Evolutionary conservation across 2,888 invertebrate species (phyloP).

Genomic region (Napeogenes sylphis): DNA sequence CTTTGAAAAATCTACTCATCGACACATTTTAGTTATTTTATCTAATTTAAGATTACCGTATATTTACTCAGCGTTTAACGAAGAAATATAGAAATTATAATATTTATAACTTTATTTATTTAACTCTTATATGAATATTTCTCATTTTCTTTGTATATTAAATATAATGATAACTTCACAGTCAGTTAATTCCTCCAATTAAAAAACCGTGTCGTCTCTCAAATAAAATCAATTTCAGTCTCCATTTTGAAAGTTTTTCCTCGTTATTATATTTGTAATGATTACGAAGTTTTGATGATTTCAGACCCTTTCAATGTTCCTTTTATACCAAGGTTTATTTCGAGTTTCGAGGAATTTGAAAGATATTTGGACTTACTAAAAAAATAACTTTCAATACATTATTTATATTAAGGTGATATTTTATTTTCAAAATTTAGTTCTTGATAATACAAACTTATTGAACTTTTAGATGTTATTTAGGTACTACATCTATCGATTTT

Average conservation of each 20-base stretch:
- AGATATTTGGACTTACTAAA: slow-evolving; percentile 6
- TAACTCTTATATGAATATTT: too few relatives aligned
- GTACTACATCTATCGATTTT: too few relatives aligned
- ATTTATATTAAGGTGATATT: too few relatives aligned
- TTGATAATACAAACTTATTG: too few relatives aligned
- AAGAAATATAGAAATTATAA: too few relatives aligned
- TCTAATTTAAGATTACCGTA: not conserved
- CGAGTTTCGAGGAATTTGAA: slow-evolving; percentile 7
- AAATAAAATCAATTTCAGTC: slow-evolving; percentile 73
- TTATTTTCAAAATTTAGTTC: too few relatives aligned
- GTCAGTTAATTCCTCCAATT: slow-evolving; percentile 44
- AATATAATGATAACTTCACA: too few relatives aligned
- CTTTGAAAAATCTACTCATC: slow-evolving; percentile 49
- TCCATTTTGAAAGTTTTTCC: slow-evolving; percentile 28
- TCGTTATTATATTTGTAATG: slow-evolving; percentile 68
- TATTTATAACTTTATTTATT: too few relatives aligned
- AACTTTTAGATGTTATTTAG: too few relatives aligned
- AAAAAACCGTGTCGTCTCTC: slow-evolving; percentile 73
- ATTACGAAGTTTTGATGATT: slow-evolving; percentile 60
- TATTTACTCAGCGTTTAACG: too few relatives aligned
- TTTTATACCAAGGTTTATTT: slow-evolving; percentile 10
- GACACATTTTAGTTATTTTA: slow-evolving; percentile 7
- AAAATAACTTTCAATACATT: too few relatives aligned
- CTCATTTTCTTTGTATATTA: too few relatives aligned
- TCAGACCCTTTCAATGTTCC: slow-evolving; percentile 20